These are phyloP conservation scores for Drosophila yakuba DNA, from an alignment of 1,140 invertebrate species.

Conservation along the genomic window DNA sequence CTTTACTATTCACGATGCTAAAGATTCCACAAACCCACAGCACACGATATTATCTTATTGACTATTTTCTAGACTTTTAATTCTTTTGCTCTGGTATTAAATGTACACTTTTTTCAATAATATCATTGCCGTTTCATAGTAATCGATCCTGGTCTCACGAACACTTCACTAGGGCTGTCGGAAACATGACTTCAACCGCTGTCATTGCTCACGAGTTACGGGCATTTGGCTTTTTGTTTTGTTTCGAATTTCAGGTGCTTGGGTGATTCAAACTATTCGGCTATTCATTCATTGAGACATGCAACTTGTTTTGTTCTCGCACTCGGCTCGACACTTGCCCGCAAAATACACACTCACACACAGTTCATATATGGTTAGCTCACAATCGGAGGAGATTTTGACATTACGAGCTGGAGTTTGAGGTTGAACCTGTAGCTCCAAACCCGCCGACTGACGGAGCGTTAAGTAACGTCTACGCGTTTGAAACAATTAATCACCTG, in stretches of 20 bases:
- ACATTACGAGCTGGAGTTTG: slow-evolving; percentile 61
- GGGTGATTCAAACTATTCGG: slow-evolving; percentile 75
- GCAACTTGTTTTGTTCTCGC: slow-evolving; percentile 78
- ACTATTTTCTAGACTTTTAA: too few relatives aligned
- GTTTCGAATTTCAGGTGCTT: slow-evolving; percentile 79
- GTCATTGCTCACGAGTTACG: slow-evolving; percentile 75
- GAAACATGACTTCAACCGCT: slow-evolving; percentile 75
- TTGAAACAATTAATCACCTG: slow-evolving; percentile 81
- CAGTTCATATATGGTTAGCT: slow-evolving; percentile 46
- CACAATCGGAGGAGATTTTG: slow-evolving; percentile 59
- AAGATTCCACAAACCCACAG: too few relatives aligned
- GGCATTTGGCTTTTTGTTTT: slow-evolving; percentile 67
- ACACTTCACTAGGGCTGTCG: slow-evolving; percentile 8
- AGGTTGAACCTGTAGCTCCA: slow-evolving; percentile 53
- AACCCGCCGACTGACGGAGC: slow-evolving; percentile 37
- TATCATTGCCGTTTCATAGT: neutral
- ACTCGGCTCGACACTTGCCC: slow-evolving; percentile 65
- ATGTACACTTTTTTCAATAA: neutral
- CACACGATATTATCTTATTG: too few relatives aligned
- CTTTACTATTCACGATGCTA: too few relatives aligned
- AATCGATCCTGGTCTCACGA: neutral
- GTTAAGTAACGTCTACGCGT: slow-evolving; percentile 82
- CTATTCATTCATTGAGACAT: slow-evolving; percentile 75
- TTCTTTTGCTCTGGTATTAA: too few relatives aligned
- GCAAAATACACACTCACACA: slow-evolving; percentile 36